These are phyloP conservation scores for Tragelaphus strepsiceros DNA, from an alignment of 2,113 vertebrate genomes.

Conservation along the genomic window DNA sequence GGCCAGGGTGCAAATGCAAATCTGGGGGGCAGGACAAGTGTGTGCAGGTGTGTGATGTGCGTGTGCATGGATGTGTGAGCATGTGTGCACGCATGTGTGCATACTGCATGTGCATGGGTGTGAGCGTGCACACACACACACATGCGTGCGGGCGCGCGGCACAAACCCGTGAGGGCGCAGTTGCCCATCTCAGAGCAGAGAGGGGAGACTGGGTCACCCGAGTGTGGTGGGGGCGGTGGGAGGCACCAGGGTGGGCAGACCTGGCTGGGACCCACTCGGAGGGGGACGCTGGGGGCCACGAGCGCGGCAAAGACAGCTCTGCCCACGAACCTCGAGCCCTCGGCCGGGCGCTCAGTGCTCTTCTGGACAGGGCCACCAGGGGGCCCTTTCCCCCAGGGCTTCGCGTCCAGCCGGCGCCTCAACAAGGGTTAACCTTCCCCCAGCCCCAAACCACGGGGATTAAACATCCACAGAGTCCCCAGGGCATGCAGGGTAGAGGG, in stretches of 20 bases:
- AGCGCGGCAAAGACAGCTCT: neutral
- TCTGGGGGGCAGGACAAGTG: accelerated
- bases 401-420: neutral
- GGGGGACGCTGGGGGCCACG: too few relatives aligned
- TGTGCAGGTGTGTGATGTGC: too few relatives aligned
- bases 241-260: neutral
- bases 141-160: too few relatives aligned
- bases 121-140: accelerated
- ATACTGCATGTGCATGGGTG: neutral
- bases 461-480: neutral
- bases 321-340: neutral
- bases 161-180: too few relatives aligned
- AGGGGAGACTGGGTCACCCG: accelerated
- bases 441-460: neutral
- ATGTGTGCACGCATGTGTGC: accelerated
- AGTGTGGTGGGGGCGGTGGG: neutral
- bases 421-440: neutral
- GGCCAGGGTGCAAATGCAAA: neutral
- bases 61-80: accelerated
- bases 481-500: neutral
- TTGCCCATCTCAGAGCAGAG: neutral
- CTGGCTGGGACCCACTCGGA: neutral
- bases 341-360: neutral
- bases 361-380: constrained; percentile 30
- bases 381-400: constrained; percentile 33